phyloP scores from a whole-genome alignment of 2,888 invertebrate genomes.

The Cosmia pyralina region DNA sequence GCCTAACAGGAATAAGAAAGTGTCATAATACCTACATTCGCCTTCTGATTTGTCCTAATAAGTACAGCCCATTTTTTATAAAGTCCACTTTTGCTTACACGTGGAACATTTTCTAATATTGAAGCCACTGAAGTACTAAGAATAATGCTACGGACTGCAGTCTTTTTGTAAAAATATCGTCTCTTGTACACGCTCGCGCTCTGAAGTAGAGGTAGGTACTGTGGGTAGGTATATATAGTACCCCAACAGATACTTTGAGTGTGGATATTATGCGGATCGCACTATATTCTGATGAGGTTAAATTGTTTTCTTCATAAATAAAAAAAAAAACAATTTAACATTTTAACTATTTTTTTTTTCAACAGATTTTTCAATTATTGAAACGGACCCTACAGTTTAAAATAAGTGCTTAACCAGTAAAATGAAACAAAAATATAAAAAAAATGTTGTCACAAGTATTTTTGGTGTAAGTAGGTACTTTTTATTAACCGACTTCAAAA shows the following conservation, averaged over 20 bases:
- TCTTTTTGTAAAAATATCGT: constrained; percentile 53
- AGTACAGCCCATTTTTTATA: neutral
- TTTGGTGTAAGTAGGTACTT: too few relatives aligned
- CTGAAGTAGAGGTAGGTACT: neutral
- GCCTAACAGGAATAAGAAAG: neutral
- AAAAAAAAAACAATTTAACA: too few relatives aligned
- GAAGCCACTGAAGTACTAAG: constrained; percentile 50
- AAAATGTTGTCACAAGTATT: too few relatives aligned
- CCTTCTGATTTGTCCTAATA: neutral
- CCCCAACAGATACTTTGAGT: constrained; percentile 33
- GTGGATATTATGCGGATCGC: constrained; percentile 43
- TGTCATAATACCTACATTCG: neutral
- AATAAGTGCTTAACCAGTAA: too few relatives aligned
- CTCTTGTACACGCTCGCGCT: constrained; percentile 6
- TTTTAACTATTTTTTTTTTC: too few relatives aligned
- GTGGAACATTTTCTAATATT: constrained; percentile 33
- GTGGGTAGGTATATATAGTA: neutral
- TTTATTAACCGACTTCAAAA: too few relatives aligned
- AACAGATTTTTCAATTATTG: constrained; percentile 54
- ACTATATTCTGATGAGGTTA: constrained; percentile 58
- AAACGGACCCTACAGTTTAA: constrained; percentile 23
- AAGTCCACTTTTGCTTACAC: neutral
- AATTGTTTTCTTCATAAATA: constrained; percentile 63
- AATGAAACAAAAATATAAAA: neutral
- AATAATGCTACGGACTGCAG: constrained; percentile 40